phyloP scores from a whole-genome alignment of 1,140 invertebrate species.

The Thereuonema tuberculata region DNA sequence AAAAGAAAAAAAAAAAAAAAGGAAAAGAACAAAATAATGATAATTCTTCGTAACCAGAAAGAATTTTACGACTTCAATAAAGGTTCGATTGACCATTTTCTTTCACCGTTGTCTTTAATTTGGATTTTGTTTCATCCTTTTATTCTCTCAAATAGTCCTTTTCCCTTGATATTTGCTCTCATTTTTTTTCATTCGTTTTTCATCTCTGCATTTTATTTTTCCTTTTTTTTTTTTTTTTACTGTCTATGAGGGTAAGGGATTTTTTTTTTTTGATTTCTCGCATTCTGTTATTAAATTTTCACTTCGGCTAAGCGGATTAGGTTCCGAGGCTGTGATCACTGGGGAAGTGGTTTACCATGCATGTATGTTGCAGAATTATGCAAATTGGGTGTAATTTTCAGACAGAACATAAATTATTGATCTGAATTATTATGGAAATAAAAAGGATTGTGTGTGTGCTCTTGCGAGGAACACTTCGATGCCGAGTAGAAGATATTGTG shows the following conservation, averaged over 20 bases:
- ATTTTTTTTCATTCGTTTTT: background rate
- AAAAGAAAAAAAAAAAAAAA: too few species aligned
- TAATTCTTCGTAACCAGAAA: too few species aligned
- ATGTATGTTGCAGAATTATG: slow-evolving; percentile 1
- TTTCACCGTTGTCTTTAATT: background rate
- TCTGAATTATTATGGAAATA: slow-evolving; percentile 3
- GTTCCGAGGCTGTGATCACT: background rate
- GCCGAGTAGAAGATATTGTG: too few species aligned
- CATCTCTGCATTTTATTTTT: background rate
- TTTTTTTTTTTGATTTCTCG: background rate
- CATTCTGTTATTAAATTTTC: slow-evolving; percentile 3
- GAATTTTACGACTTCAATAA: too few species aligned
- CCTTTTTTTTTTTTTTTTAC: background rate
- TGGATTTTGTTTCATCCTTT: background rate
- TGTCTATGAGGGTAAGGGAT: background rate
- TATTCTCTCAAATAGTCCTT: background rate
- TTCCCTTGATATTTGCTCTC: background rate
- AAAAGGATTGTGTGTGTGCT: background rate
- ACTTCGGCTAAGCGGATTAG: slow-evolving; percentile 1
- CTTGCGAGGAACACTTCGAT: background rate
- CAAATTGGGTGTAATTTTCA: background rate
- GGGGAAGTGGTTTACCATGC: slow-evolving; percentile 1
- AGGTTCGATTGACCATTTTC: background rate
- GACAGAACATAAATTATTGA: slow-evolving; percentile 1
- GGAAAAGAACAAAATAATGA: too few species aligned